A percentile compares a stretch with the other conserved stretches of the same genome.
phyloP scores from a whole-genome alignment of 2,797 vertebrate genomes.

The Urophycis tenuis region DNA sequence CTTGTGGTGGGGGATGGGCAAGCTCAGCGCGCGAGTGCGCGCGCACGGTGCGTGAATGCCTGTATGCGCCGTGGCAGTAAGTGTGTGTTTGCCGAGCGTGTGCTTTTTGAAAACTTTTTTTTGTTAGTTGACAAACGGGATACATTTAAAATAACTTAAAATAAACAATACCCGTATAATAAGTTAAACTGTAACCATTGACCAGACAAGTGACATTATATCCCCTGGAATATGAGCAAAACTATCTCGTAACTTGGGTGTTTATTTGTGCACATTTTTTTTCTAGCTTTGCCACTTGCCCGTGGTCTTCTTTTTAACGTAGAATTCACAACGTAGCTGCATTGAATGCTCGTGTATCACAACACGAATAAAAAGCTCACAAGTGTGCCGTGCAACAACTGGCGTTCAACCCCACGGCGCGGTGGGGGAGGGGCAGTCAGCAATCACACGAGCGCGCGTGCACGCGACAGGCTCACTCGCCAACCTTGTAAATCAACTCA shows the following conservation, averaged over 20 bases:
- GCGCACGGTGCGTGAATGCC: slow-evolving; percentile 24
- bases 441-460: slow-evolving; percentile 10
- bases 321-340: neutral
- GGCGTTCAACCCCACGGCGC: slow-evolving; percentile 35
- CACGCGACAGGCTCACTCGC: slow-evolving; percentile 47
- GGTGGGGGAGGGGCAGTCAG: slow-evolving; percentile 49
- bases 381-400: slow-evolving; percentile 48
- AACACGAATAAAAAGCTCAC: slow-evolving; percentile 42
- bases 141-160: neutral
- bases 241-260: slow-evolving; percentile 7
- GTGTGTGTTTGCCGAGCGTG: slow-evolving; percentile 54
- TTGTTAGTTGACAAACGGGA: neutral
- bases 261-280: neutral
- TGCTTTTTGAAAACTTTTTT: slow-evolving; percentile 35
- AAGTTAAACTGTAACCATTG: neutral
- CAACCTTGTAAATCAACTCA: slow-evolving; percentile 59
- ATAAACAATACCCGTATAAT: neutral
- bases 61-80: slow-evolving; percentile 40
- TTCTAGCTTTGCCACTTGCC: neutral
- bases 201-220: neutral
- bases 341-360: neutral
- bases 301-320: neutral
- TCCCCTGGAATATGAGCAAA: neutral
- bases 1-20: slow-evolving; percentile 72
- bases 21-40: slow-evolving; percentile 51